Evolutionary conservation across 1,140 invertebrate genomes (phyloP).

Genomic region (Ostrea edulis): DNA sequence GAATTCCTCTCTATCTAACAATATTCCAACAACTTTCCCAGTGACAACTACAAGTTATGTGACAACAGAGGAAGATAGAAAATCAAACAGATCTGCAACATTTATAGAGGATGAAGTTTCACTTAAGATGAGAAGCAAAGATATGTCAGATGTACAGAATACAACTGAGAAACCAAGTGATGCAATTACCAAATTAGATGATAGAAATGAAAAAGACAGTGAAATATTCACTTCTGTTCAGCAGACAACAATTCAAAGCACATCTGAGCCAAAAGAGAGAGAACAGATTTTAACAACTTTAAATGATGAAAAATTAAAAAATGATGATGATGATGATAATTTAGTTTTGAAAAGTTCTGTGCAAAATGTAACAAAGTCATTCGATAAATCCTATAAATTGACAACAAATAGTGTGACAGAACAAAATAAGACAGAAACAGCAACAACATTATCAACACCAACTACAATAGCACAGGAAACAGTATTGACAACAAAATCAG

Average conservation of each 20-base stretch:
- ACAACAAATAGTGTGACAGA: background rate
- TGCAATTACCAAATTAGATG: background rate
- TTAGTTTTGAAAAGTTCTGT: background rate
- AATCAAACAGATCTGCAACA: background rate
- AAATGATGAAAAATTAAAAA: constrained; percentile 11
- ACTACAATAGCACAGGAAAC: background rate
- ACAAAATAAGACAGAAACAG: background rate
- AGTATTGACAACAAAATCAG: background rate
- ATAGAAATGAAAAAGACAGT: background rate
- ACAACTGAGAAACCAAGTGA: background rate
- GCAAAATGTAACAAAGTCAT: constrained; percentile 4
- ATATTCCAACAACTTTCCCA: background rate
- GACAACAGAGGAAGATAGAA: background rate
- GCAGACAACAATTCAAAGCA: background rate
- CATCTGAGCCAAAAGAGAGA: background rate
- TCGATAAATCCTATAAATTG: background rate
- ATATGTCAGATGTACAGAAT: background rate
- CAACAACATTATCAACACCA: background rate
- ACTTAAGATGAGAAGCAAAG: background rate
- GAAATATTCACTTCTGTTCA: background rate
- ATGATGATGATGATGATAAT: background rate
- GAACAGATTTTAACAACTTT: constrained; percentile 7
- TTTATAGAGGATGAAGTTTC: background rate
- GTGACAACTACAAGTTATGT: constrained; percentile 13
- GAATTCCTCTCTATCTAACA: background rate